phyloP scores from a whole-genome alignment of 2,797 vertebrate genomes.

The Typhlichthys eigenmanni region DNA sequence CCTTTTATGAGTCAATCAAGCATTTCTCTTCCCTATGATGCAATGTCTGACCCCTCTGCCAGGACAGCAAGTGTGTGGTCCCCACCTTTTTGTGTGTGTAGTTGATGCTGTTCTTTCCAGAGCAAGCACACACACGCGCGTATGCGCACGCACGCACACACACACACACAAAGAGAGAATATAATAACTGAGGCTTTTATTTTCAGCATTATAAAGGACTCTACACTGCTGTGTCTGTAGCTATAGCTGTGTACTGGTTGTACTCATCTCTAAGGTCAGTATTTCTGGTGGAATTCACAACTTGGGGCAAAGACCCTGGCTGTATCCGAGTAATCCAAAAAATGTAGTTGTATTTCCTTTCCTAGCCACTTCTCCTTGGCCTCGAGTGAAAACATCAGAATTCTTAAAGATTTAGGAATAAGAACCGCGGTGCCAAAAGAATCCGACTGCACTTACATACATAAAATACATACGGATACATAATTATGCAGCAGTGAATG shows the following conservation, averaged over 20 bases:
- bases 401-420: no score
- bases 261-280: conserved; percentile 36
- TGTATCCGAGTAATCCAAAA: neutral
- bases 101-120: neutral
- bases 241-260: conserved; percentile 32
- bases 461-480: no score
- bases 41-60: neutral
- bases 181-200: conserved; percentile 14
- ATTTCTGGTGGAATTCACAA: conserved; percentile 62
- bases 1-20: neutral
- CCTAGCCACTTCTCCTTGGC: no score
- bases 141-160: neutral
- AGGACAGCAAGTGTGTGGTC: neutral
- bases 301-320: conserved; percentile 47
- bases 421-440: no score
- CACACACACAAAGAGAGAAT: neutral
- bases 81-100: conserved; percentile 5
- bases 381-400: no score
- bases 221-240: conserved; percentile 17
- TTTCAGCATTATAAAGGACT: conserved; percentile 17
- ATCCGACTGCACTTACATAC: no score
- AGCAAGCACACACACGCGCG: conserved; percentile 1
- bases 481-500: no score
- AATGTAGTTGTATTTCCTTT: no score
- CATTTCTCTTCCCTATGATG: neutral